These are phyloP conservation scores for Drosophila paramelanica DNA, from an alignment of 2,888 invertebrate genomes.

Conservation along the genomic window DNA sequence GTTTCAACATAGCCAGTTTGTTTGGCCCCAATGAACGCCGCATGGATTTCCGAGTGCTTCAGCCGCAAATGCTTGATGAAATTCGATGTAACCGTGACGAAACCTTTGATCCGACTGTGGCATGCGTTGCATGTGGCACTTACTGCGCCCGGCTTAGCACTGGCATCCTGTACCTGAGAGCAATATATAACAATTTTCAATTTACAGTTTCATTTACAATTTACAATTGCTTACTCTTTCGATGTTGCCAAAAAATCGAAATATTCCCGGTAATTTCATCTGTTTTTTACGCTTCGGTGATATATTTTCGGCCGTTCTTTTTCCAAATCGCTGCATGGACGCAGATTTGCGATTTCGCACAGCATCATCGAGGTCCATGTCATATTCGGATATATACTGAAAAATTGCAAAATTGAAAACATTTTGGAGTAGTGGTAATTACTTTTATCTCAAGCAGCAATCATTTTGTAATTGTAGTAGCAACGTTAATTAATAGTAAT, in stretches of 20 bases:
- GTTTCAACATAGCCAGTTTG: slow-evolving; percentile 18
- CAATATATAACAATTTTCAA: background rate
- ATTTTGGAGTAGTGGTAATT: background rate
- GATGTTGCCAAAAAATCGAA: slow-evolving; percentile 40
- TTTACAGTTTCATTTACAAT: background rate
- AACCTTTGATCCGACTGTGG: slow-evolving; percentile 41
- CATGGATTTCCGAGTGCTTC: slow-evolving; percentile 38
- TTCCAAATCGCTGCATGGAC: background rate
- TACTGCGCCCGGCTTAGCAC: slow-evolving; percentile 33
- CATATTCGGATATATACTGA: slow-evolving; percentile 12
- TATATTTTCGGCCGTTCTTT: background rate
- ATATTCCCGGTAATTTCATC: slow-evolving; percentile 41
- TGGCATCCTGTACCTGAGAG: slow-evolving; percentile 20
- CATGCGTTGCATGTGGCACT: slow-evolving; percentile 50
- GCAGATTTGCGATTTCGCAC: background rate
- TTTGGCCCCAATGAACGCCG: slow-evolving; percentile 37
- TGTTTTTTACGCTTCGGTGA: slow-evolving; percentile 13
- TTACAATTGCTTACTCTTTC: slow-evolving; percentile 28
- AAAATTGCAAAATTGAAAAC: background rate
- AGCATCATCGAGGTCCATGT: slow-evolving; percentile 4
- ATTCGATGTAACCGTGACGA: slow-evolving; percentile 46
- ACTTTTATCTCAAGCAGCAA: background rate
- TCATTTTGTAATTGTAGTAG: background rate
- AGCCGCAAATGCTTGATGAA: slow-evolving; percentile 52
- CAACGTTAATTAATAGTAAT: slow-evolving; percentile 14